Conservation (phyloP, 1,140 invertebrate species). For the Sycobia sp. region DNA sequence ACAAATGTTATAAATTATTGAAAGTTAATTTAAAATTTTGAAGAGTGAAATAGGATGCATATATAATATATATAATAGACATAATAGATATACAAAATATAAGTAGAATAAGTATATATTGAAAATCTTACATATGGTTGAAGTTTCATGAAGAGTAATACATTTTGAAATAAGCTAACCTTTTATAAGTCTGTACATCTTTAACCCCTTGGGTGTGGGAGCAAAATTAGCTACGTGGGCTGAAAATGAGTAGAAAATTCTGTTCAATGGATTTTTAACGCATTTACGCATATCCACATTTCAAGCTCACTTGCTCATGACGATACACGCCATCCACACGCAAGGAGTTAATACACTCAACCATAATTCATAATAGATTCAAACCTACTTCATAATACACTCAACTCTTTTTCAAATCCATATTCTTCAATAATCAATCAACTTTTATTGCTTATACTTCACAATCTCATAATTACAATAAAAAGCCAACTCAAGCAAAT, state of each 20-base stretch:
- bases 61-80: too few species aligned
- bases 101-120: constrained; percentile 25
- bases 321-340: constrained; percentile 34
- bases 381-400: constrained; percentile 22
- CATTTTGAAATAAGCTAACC: constrained; percentile 33
- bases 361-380: constrained; percentile 32
- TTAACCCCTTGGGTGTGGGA: constrained; percentile 38
- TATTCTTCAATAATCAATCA: constrained; percentile 1
- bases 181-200: constrained; percentile 31
- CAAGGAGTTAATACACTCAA: constrained; percentile 36
- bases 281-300: constrained; percentile 34
- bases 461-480: constrained; percentile 5
- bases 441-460: not conserved
- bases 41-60: not conserved
- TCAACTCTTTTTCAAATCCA: constrained; percentile 16
- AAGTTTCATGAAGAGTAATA: constrained; percentile 31
- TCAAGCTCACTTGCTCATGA: constrained; percentile 37
- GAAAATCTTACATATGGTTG: constrained; percentile 31
- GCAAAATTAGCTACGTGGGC: constrained; percentile 30
- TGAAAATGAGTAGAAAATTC: constrained; percentile 35
- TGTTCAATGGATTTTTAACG: constrained; percentile 32
- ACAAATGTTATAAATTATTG: not conserved
- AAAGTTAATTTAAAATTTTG: not conserved
- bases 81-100: constrained; percentile 4
- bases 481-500: constrained; percentile 1